phyloP scores from a whole-genome alignment of 2,797 vertebrate genomes.

The Pipistrellus kuhlii region DNA sequence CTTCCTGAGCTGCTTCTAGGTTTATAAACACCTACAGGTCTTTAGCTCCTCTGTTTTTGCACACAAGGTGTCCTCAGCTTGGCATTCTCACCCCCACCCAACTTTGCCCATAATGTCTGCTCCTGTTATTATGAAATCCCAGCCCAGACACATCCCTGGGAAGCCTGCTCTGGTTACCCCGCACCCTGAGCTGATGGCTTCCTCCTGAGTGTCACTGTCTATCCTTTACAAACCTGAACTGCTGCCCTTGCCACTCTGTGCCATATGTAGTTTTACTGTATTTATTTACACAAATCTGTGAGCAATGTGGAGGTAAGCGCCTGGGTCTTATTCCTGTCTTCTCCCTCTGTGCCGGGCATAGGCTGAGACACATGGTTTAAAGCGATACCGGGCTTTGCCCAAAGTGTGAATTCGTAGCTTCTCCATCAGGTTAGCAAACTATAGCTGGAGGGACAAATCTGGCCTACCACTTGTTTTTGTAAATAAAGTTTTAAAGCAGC shows the following conservation, averaged over 20 bases:
- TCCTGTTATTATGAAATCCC: not conserved
- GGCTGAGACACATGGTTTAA: not conserved
- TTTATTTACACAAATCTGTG: not conserved
- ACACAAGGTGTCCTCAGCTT: not conserved
- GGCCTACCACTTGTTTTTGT: not conserved
- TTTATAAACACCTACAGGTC: not conserved
- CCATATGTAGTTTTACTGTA: not conserved
- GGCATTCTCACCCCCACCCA: not conserved
- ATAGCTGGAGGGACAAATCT: not conserved
- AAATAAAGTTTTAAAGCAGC: constrained; percentile 11
- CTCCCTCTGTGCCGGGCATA: not conserved
- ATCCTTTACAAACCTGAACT: not conserved
- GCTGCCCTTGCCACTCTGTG: not conserved
- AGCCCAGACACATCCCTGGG: not conserved
- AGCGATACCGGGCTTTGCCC: not conserved
- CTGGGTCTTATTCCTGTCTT: not conserved
- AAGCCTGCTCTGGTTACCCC: not conserved
- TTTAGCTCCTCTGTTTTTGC: not conserved
- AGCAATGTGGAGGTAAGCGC: not conserved
- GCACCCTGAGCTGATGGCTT: not conserved
- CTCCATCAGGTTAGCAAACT: not conserved
- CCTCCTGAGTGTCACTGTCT: not conserved
- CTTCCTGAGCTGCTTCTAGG: not conserved
- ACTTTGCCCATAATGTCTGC: not conserved
- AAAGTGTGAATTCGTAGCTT: not conserved